Evolutionary conservation across 1,140 invertebrate genomes (phyloP).

Genomic region (Pseudoatta argentina): DNA sequence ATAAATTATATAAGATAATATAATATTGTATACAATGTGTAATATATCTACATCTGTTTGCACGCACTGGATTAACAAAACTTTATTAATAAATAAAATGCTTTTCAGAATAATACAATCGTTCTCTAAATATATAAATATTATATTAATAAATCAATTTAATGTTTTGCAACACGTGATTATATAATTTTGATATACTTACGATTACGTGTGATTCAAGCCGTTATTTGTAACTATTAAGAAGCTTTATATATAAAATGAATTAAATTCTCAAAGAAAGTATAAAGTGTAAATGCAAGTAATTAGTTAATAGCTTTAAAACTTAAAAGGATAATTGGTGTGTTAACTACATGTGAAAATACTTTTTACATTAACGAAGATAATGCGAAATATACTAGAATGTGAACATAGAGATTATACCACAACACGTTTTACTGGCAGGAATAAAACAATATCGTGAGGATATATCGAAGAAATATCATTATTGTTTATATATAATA

Average conservation of each 20-base stretch:
- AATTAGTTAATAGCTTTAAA: constrained; percentile 25
- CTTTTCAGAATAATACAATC: constrained; percentile 3
- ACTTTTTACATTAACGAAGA: constrained; percentile 24
- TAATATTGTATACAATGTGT: constrained; percentile 68
- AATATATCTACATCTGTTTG: constrained; percentile 59
- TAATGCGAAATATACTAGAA: background rate
- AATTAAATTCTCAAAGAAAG: constrained; percentile 33
- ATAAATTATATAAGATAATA: constrained; percentile 68
- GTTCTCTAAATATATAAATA: background rate
- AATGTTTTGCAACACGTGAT: background rate
- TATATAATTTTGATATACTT: constrained; percentile 43
- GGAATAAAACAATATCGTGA: background rate
- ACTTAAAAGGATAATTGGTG: constrained; percentile 3
- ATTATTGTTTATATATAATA: background rate
- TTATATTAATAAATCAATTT: constrained; percentile 4
- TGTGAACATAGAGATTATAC: background rate
- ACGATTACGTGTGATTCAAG: constrained; percentile 38
- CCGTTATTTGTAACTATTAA: constrained; percentile 26
- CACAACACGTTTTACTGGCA: constrained; percentile 2
- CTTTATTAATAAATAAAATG: background rate
- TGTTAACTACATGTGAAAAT: constrained; percentile 3
- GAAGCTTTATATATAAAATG: background rate
- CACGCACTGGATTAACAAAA: background rate
- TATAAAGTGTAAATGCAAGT: background rate
- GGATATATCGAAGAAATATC: background rate